Evolutionary conservation across 2,113 vertebrate genomes (phyloP).

Genomic region (Rhinopomastus cyanomelas): DNA sequence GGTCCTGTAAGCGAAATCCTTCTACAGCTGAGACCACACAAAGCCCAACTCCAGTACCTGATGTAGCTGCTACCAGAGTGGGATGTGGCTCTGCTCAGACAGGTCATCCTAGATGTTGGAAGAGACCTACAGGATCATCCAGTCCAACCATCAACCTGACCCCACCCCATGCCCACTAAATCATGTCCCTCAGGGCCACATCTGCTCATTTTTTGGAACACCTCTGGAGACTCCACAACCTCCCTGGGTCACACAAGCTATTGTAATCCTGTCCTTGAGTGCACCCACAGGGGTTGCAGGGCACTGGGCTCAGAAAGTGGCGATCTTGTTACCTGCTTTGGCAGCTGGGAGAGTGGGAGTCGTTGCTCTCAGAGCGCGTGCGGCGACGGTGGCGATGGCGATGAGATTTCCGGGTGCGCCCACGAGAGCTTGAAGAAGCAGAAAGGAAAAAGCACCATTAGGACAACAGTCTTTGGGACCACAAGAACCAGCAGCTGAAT

Average conservation of each 20-base stretch:
- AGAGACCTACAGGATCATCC: too few relatives aligned
- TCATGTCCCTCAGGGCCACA: too few relatives aligned
- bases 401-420: slow-evolving; percentile 76
- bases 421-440: slow-evolving; percentile 80
- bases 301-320: rapidly evolving
- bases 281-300: rapidly evolving
- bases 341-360: slow-evolving; percentile 78
- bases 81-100: not conserved
- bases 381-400: slow-evolving; percentile 77
- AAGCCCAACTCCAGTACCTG: not conserved
- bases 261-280: not conserved
- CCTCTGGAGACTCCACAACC: too few relatives aligned
- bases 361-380: slow-evolving; percentile 80
- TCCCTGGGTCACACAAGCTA: not conserved
- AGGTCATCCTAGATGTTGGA: too few relatives aligned
- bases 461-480: not conserved
- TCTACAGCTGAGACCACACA: not conserved
- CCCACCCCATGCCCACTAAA: too few relatives aligned
- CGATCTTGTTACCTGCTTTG: slow-evolving; percentile 80
- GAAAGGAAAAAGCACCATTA: not conserved
- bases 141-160: too few relatives aligned
- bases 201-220: too few relatives aligned
- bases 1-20: not conserved
- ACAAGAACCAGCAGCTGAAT: not conserved
- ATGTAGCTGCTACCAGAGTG: not conserved